Percentiles rank a stretch among this genome's conserved stretches.
Conservation (phyloP, 2,797 vertebrate species). For the Steatocranus sp. region DNA sequence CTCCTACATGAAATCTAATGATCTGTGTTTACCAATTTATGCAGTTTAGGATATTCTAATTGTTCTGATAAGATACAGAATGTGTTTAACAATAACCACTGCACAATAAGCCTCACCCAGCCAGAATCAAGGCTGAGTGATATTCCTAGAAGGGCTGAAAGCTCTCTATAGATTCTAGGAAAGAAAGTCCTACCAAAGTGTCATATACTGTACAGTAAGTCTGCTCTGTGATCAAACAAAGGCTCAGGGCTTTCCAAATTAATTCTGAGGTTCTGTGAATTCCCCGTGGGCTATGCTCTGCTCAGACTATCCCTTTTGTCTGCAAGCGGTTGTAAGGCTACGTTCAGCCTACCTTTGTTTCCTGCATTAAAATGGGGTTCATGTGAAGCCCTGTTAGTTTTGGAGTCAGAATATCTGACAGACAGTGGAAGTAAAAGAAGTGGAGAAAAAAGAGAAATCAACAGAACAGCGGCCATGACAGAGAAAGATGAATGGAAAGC, state of each 20-base stretch:
- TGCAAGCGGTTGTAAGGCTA: background rate
- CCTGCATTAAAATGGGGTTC: constrained; percentile 24
- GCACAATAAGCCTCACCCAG: constrained; percentile 3
- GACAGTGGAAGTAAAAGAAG: background rate
- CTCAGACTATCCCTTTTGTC: background rate
- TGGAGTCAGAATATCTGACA: constrained; percentile 10
- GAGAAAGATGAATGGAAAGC: background rate
- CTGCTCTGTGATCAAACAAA: background rate
- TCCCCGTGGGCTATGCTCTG: background rate
- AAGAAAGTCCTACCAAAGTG: background rate
- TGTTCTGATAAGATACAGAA: constrained; percentile 21
- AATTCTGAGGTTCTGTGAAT: constrained; percentile 1
- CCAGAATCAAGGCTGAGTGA: background rate
- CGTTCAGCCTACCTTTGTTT: constrained; percentile 11
- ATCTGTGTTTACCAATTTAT: background rate
- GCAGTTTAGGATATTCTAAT: constrained; percentile 13
- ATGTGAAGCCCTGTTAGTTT: constrained; percentile 31
- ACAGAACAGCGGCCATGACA: background rate
- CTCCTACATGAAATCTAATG: background rate
- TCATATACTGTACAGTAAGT: background rate
- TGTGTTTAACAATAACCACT: constrained; percentile 30
- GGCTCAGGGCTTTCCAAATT: background rate
- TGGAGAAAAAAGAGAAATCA: background rate
- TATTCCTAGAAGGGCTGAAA: background rate
- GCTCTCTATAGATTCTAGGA: background rate